phyloP scores from a whole-genome alignment of 64 coral and sea anemone genomes.

The Porites australiensis region DNA sequence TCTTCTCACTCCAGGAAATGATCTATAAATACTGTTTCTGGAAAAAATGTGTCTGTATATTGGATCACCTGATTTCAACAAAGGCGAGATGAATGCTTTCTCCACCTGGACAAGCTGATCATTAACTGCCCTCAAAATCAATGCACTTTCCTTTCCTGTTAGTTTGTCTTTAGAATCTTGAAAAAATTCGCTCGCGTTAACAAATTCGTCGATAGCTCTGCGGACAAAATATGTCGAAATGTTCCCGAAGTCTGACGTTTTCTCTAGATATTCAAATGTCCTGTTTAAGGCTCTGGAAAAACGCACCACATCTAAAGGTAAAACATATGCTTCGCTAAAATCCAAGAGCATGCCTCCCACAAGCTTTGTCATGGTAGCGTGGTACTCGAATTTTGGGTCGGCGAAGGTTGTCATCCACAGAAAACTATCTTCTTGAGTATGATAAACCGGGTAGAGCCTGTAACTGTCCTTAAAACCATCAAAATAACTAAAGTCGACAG shows the following conservation, averaged over 20 bases:
- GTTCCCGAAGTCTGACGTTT: neutral
- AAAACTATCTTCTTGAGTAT: slow-evolving; percentile 72
- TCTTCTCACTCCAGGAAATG: slow-evolving; percentile 3
- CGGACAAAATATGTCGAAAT: neutral
- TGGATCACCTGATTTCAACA: neutral
- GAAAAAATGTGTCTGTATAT: slow-evolving; percentile 40
- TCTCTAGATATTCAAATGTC: neutral
- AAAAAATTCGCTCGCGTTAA: slow-evolving; percentile 45
- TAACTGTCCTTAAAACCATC: slow-evolving; percentile 29
- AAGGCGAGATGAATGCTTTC: slow-evolving; percentile 50
- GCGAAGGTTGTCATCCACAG: slow-evolving; percentile 77
- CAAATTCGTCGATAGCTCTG: slow-evolving; percentile 56
- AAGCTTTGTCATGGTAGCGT: slow-evolving; percentile 60
- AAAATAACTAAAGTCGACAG: slow-evolving; percentile 70
- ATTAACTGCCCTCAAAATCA: slow-evolving; percentile 44
- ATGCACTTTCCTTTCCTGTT: slow-evolving; percentile 28
- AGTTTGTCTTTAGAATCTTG: slow-evolving; percentile 43
- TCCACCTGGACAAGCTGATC: slow-evolving; percentile 72
- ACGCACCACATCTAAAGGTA: slow-evolving; percentile 30
- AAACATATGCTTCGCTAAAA: slow-evolving; percentile 45
- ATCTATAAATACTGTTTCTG: neutral
- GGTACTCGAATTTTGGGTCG: slow-evolving; percentile 78
- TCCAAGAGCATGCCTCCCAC: slow-evolving; percentile 67
- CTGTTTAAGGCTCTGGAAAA: slow-evolving; percentile 3
- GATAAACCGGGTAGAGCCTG: slow-evolving; percentile 62